phyloP scores from a whole-genome alignment of 2,113 vertebrate species.

The Sceloporus tristichus region DNA sequence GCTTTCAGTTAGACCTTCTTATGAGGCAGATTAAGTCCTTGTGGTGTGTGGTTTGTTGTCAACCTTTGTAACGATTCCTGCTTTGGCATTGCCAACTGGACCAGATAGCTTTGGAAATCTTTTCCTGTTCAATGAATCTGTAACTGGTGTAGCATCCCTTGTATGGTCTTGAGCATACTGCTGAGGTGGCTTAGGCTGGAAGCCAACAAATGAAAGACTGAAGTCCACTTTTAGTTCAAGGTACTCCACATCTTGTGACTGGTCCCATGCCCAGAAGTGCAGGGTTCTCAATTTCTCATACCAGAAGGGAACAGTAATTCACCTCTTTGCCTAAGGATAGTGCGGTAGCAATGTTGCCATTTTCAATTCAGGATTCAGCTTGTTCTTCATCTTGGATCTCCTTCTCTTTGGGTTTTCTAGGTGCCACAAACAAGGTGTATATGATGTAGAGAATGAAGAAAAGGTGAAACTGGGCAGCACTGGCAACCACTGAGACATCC shows the following conservation, averaged over 20 bases:
- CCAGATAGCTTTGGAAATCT: not conserved
- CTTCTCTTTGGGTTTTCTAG: constrained; percentile 72
- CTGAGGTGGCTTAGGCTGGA: not conserved
- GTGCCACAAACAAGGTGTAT: constrained; percentile 94
- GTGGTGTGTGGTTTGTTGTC: not conserved
- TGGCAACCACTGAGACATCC: constrained; percentile 85
- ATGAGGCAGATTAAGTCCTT: not conserved
- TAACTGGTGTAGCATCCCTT: not conserved
- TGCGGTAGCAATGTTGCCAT: not conserved
- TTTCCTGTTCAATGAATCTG: not conserved
- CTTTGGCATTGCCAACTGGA: not conserved
- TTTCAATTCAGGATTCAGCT: not conserved
- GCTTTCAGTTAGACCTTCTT: not conserved
- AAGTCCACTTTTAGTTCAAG: not conserved
- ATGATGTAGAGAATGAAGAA: constrained; percentile 95
- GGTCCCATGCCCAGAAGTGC: constrained; percentile 2
- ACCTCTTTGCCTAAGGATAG: not conserved
- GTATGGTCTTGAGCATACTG: not conserved
- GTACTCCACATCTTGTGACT: not conserved
- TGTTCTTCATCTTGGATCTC: constrained; percentile 35
- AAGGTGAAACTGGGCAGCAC: constrained; percentile 93
- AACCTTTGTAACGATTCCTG: not conserved
- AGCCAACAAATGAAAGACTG: not conserved
- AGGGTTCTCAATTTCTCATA: not conserved
- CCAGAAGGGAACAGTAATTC: not conserved